phyloP scores from a whole-genome alignment of 2,888 invertebrate genomes.

The Invenusta paracnida region DNA sequence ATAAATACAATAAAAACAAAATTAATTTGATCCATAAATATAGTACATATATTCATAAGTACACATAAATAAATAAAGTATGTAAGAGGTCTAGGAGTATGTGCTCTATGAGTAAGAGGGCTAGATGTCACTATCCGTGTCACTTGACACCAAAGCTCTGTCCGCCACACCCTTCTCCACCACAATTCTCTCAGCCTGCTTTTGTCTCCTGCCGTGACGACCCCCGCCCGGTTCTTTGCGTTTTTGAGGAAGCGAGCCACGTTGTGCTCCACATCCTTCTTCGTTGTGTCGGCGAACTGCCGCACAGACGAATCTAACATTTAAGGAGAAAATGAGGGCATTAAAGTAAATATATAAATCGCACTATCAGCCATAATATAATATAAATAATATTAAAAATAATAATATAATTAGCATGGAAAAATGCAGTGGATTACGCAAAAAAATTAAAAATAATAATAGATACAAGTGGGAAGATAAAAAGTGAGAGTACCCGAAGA shows the following conservation, averaged over 20 bases:
- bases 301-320: background rate
- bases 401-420: background rate
- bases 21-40: background rate
- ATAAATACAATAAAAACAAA: background rate
- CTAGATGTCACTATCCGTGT: background rate
- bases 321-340: background rate
- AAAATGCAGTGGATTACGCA: background rate
- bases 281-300: background rate
- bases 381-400: background rate
- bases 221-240: constrained; percentile 12
- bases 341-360: background rate
- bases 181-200: background rate
- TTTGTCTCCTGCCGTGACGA: background rate
- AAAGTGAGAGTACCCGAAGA: background rate
- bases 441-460: background rate
- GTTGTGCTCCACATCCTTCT: constrained; percentile 4
- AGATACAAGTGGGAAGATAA: background rate
- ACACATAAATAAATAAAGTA: background rate
- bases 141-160: background rate
- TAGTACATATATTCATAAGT: background rate
- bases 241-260: constrained; percentile 13
- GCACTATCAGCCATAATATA: background rate
- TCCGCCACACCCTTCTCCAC: constrained; percentile 5
- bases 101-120: no score
- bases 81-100: no score